Evolutionary conservation across 2,113 vertebrate genomes (phyloP).

Genomic region (Vicugna pacos): DNA sequence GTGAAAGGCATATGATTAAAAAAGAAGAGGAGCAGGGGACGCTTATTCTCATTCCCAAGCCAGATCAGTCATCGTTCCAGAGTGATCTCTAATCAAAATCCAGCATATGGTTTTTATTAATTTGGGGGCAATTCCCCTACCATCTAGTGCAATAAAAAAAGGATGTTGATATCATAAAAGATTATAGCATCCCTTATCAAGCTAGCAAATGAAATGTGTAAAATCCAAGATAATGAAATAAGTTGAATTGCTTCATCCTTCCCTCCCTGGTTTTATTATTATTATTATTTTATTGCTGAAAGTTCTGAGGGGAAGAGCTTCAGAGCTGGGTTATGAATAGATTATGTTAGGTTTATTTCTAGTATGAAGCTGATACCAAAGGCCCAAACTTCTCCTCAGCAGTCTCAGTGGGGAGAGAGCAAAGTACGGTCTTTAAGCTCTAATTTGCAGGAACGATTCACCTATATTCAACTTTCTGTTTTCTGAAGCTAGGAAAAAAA

Average conservation of each 20-base stretch:
- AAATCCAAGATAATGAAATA: conserved; percentile 78
- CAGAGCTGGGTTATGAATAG: conserved; percentile 64
- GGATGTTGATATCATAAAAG: conserved; percentile 67
- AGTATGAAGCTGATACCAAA: conserved; percentile 31
- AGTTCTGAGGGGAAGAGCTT: conserved; percentile 60
- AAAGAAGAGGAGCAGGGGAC: neutral
- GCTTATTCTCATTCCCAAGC: conserved; percentile 51
- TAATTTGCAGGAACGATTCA: conserved; percentile 14
- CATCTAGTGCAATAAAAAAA: conserved; percentile 73
- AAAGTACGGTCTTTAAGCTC: neutral
- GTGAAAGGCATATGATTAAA: conserved; percentile 51
- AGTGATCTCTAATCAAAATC: conserved; percentile 79
- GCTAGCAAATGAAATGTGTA: conserved; percentile 69
- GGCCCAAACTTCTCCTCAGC: neutral
- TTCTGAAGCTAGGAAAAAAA: neutral
- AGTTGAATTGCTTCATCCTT: conserved; percentile 61
- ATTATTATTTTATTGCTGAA: conserved; percentile 65
- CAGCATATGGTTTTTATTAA: conserved; percentile 82
- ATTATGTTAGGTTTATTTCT: conserved; percentile 68
- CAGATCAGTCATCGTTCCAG: conserved; percentile 71
- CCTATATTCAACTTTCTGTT: neutral
- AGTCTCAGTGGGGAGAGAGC: neutral
- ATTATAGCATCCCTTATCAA: conserved; percentile 69
- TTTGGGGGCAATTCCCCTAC: conserved; percentile 78
- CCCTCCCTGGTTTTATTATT: conserved; percentile 55